A percentile compares a stretch with the other conserved stretches of the same genome.
Evolutionary conservation across 2,797 vertebrate species (phyloP).

Genomic region (Galaxias olidus): DNA sequence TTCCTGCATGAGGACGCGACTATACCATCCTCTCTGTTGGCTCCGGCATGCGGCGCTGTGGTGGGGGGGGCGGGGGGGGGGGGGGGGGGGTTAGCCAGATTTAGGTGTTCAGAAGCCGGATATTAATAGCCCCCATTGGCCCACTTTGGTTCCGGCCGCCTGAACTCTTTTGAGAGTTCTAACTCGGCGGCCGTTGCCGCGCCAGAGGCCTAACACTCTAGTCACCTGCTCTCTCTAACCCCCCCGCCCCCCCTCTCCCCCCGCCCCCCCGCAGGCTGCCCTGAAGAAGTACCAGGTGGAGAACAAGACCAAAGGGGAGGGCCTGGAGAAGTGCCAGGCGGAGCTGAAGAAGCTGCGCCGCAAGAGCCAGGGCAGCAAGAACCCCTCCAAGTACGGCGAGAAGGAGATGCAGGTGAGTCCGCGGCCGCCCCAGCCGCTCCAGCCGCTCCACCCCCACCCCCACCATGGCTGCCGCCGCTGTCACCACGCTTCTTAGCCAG

Average conservation of each 20-base stretch:
- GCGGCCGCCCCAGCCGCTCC: too few relatives aligned
- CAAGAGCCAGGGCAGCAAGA: conserved; percentile 98
- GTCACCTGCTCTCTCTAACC: conserved; percentile 22
- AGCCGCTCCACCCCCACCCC: too few relatives aligned
- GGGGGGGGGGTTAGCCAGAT: too few relatives aligned
- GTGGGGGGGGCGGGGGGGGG: too few relatives aligned
- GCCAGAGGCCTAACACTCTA: conserved; percentile 18
- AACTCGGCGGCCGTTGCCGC: conserved; percentile 24
- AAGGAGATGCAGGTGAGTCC: conserved; percentile 94
- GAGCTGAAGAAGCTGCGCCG: conserved; percentile 97
- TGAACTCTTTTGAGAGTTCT: neutral
- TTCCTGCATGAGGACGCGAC: too few relatives aligned
- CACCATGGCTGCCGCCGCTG: too few relatives aligned
- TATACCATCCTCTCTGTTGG: too few relatives aligned
- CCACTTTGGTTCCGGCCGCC: neutral
- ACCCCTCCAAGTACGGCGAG: conserved; percentile 95
- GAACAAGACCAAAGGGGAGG: conserved; percentile 92
- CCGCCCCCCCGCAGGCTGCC: conserved; percentile 79
- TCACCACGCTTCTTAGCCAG: too few relatives aligned
- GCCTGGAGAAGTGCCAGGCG: conserved; percentile 92
- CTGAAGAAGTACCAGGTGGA: conserved; percentile 97
- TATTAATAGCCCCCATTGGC: too few relatives aligned
- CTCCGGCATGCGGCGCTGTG: too few relatives aligned
- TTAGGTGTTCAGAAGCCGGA: too few relatives aligned
- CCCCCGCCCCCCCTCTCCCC: neutral